Evolutionary conservation across 2,113 vertebrate species (phyloP).

Genomic region (Atlantisia rogersi): DNA sequence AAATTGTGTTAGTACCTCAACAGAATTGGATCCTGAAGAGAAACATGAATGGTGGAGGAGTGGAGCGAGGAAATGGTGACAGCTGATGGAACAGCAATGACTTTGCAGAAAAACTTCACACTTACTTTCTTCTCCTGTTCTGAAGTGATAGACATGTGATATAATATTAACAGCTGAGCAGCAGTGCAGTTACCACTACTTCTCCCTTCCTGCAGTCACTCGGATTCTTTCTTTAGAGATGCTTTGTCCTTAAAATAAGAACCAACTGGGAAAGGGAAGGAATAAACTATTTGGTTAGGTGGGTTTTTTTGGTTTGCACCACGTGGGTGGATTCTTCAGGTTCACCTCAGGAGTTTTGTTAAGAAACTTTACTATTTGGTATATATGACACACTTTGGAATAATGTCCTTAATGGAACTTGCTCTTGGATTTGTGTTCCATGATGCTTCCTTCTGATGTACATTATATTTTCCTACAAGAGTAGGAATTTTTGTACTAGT

Average conservation of each 20-base stretch:
- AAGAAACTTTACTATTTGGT: not conserved
- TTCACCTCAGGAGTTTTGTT: not conserved
- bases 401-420: not conserved
- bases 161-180: not conserved
- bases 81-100: constrained; percentile 1
- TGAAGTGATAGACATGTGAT: not conserved
- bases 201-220: not conserved
- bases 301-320: not conserved
- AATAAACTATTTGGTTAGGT: not conserved
- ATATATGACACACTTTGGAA: not conserved
- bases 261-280: not conserved
- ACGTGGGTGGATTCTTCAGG: not conserved
- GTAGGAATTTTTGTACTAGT: not conserved
- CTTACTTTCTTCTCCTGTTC: not conserved
- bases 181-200: not conserved
- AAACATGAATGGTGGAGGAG: constrained; percentile 11
- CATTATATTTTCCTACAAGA: not conserved
- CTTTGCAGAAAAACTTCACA: constrained; percentile 3
- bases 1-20: not conserved
- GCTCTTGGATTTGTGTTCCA: not conserved
- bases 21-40: not conserved
- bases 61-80: not conserved
- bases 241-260: not conserved
- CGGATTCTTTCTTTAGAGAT: not conserved
- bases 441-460: not conserved